phyloP scores from a whole-genome alignment of 2,888 invertebrate genomes.

The Ptycholaimellus sp. region DNA sequence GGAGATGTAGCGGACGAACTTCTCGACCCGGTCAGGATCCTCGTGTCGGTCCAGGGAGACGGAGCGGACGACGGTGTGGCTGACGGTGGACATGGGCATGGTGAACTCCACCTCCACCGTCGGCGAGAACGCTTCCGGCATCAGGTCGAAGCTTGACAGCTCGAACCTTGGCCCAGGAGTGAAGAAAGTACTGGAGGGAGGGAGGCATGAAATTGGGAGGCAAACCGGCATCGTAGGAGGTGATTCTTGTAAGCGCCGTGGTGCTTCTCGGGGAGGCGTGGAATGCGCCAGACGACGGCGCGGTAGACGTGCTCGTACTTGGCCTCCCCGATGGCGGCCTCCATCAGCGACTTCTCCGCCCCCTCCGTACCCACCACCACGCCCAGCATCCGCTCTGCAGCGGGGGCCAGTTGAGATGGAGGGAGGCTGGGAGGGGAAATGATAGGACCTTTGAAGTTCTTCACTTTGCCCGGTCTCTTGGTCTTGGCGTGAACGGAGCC shows the following conservation, averaged over 20 bases:
- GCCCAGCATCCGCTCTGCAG: constrained; percentile 36
- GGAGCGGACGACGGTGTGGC: constrained; percentile 81
- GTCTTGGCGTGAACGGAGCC: constrained; percentile 77
- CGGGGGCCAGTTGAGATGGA: too few species aligned
- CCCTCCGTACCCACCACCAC: constrained; percentile 69
- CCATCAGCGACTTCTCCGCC: constrained; percentile 70
- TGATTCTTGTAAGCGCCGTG: constrained; percentile 97
- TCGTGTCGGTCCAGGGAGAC: constrained; percentile 33
- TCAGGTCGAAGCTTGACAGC: constrained; percentile 82
- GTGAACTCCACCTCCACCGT: constrained; percentile 82
- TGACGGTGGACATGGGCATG: constrained; percentile 82
- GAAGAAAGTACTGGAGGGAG: too few species aligned
- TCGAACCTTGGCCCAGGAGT: too few species aligned
- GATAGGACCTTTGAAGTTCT: too few species aligned
- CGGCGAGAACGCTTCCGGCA: constrained; percentile 70
- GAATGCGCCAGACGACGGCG: constrained; percentile 92
- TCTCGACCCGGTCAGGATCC: constrained; percentile 67
- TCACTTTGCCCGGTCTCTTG: constrained; percentile 36
- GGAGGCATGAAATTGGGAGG: too few species aligned
- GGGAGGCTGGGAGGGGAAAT: too few species aligned
- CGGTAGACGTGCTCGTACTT: constrained; percentile 91
- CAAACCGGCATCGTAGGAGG: constrained; percentile 40
- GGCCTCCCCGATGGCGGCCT: constrained; percentile 74
- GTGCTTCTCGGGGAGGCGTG: constrained; percentile 84
- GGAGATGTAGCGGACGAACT: constrained; percentile 83